These are phyloP conservation scores for Lates japonicus DNA, from an alignment of 2,797 vertebrate genomes.

Conservation along the genomic window DNA sequence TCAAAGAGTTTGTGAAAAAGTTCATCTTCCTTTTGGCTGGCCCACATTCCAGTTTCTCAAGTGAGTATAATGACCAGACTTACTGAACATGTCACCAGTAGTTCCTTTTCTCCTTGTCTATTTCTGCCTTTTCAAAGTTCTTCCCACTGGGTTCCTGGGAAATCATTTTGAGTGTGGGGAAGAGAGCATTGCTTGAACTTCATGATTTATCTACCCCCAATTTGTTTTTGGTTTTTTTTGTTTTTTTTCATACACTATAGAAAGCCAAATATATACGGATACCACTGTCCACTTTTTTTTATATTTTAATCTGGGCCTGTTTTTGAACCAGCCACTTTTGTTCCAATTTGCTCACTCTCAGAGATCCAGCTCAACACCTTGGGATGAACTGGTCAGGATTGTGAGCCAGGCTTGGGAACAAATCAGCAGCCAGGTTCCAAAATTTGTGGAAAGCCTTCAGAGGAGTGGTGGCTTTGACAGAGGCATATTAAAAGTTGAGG, in stretches of 20 bases:
- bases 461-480: background rate
- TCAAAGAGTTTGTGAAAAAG: slow-evolving; percentile 70
- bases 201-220: slow-evolving; percentile 50
- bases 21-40: slow-evolving; percentile 62
- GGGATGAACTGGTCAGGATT: background rate
- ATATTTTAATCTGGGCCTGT: background rate
- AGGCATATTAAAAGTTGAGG: slow-evolving; percentile 2
- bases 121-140: slow-evolving; percentile 70
- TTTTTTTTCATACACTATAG: slow-evolving; percentile 5
- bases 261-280: slow-evolving; percentile 29
- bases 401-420: background rate
- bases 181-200: slow-evolving; percentile 44
- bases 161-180: slow-evolving; percentile 67
- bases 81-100: slow-evolving; percentile 63
- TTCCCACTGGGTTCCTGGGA: slow-evolving; percentile 71
- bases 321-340: background rate
- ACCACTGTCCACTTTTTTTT: slow-evolving; percentile 1
- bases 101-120: slow-evolving; percentile 48
- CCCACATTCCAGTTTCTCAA: slow-evolving; percentile 72
- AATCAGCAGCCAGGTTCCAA: slow-evolving; percentile 4
- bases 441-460: background rate
- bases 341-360: slow-evolving; percentile 14
- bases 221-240: too few species aligned
- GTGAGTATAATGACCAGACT: slow-evolving; percentile 78
- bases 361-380: background rate